These are phyloP conservation scores for Hylomyscus alleni DNA, from an alignment of 2,797 vertebrate genomes.

Conservation along the genomic window DNA sequence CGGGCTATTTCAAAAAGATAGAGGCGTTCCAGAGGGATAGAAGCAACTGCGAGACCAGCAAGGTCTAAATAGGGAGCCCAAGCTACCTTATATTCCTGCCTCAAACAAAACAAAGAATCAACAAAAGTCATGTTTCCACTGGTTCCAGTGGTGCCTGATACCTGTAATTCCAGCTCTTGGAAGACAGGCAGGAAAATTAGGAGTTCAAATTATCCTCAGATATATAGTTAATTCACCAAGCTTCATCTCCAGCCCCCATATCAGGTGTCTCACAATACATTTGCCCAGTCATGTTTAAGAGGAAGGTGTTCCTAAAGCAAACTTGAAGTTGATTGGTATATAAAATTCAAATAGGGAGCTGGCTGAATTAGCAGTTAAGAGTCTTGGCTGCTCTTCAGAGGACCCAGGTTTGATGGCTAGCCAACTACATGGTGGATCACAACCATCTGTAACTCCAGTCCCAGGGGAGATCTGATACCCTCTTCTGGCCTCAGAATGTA, in stretches of 20 bases:
- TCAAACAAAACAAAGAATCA: background rate
- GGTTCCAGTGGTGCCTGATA: background rate
- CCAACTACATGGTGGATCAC: background rate
- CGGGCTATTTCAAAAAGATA: background rate
- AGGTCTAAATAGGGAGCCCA: background rate
- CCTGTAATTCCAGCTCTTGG: background rate
- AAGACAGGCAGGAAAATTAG: background rate
- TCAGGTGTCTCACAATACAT: background rate
- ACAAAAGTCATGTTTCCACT: background rate
- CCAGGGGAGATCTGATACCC: background rate
- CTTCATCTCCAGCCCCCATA: background rate
- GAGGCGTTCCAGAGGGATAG: background rate
- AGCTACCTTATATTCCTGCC: background rate
- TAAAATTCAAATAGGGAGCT: constrained; percentile 7
- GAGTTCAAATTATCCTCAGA: background rate
- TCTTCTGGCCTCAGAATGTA: background rate
- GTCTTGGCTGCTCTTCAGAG: background rate
- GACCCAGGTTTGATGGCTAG: background rate
- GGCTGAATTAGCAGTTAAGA: background rate
- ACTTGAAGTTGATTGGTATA: constrained; percentile 38
- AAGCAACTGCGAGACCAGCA: background rate
- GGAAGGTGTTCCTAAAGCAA: constrained; percentile 16
- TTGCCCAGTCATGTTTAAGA: background rate
- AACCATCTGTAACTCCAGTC: background rate
- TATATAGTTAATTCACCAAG: background rate